Conservation (phyloP, 2,797 vertebrate species). For the Buceros bicornis region DNA sequence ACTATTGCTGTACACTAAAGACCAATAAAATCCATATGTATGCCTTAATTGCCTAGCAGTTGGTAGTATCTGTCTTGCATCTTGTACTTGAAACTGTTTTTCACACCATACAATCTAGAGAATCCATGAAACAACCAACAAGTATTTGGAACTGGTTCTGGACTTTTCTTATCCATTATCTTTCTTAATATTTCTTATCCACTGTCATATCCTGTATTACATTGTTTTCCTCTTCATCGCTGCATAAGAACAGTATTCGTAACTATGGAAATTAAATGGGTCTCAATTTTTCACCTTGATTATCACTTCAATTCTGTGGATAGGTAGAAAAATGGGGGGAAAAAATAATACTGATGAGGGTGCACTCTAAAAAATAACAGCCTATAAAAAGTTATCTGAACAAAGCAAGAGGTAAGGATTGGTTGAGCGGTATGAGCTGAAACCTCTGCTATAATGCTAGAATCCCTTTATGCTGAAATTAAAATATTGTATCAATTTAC, state of each 20-base stretch:
- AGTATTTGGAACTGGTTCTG: neutral
- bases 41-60: neutral
- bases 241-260: neutral
- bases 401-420: neutral
- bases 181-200: neutral
- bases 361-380: neutral
- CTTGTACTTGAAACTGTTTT: neutral
- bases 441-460: neutral
- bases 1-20: neutral
- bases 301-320: neutral
- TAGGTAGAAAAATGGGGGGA: neutral
- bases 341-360: neutral
- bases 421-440: neutral
- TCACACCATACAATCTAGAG: neutral
- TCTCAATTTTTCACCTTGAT: neutral
- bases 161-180: neutral
- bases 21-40: neutral
- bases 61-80: neutral
- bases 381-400: neutral
- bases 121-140: neutral
- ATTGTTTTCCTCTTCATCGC: neutral
- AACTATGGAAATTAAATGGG: neutral
- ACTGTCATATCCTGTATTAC: neutral
- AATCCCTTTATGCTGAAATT: neutral
- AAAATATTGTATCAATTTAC: neutral